Conservation (phyloP, 2,113 vertebrate genomes). For the Gymnocephalus cernua region DNA sequence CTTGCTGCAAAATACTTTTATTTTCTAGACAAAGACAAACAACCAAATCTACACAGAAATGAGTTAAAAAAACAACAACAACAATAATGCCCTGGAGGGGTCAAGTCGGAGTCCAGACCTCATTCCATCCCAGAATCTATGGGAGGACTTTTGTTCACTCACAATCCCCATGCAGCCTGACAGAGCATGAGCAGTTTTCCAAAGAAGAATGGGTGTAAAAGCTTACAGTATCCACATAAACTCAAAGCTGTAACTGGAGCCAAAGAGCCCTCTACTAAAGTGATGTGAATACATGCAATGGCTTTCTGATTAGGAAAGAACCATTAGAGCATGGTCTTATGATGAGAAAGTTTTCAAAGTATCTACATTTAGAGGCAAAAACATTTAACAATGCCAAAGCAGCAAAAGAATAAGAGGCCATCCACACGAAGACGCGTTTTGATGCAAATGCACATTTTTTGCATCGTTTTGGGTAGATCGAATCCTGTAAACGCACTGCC, state of each 20-base stretch:
- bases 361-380: no score
- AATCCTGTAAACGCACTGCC: no score
- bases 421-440: no score
- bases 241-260: neutral
- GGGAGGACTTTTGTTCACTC: neutral
- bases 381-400: neutral
- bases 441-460: no score
- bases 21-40: neutral
- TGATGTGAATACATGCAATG: neutral
- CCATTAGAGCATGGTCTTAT: no score
- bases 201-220: neutral
- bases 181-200: neutral
- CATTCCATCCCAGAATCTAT: neutral
- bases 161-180: neutral
- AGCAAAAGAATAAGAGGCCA: neutral
- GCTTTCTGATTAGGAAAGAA: neutral
- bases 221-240: neutral
- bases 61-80: neutral
- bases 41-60: neutral
- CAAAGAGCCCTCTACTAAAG: neutral
- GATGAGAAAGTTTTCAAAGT: neutral
- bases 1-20: no score
- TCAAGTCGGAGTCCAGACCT: no score
- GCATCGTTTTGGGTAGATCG: no score
- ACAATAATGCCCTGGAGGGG: neutral